phyloP scores from a whole-genome alignment of 1,140 invertebrate species.

The Augochlora pura region DNA sequence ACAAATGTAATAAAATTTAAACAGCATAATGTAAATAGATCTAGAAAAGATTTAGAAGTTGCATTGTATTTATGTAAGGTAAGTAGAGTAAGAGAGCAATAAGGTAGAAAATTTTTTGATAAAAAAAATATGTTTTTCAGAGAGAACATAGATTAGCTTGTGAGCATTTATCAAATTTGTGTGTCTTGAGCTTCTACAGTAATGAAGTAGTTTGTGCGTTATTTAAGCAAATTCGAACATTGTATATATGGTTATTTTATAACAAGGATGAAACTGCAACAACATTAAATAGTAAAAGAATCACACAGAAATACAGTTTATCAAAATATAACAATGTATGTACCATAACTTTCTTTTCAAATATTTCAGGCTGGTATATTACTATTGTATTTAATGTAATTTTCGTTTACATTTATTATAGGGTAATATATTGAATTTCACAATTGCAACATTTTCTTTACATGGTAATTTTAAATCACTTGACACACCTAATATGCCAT shows the following conservation, averaged over 20 bases:
- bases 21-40: constrained; percentile 75
- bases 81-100: constrained; percentile 40
- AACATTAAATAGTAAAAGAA: constrained; percentile 79
- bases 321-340: constrained; percentile 75
- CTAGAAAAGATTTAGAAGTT: constrained; percentile 78
- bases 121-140: constrained; percentile 69
- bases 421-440: constrained; percentile 79
- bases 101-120: constrained; percentile 1
- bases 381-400: constrained; percentile 30
- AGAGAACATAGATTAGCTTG: constrained; percentile 82
- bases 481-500: constrained; percentile 76
- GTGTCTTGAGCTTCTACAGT: constrained; percentile 82
- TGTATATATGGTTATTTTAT: constrained; percentile 82
- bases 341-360: background rate
- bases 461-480: constrained; percentile 74
- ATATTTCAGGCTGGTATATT: constrained; percentile 16
- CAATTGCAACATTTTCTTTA: constrained; percentile 72
- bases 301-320: constrained; percentile 81
- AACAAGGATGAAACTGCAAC: constrained; percentile 76
- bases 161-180: constrained; percentile 86
- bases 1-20: constrained; percentile 75
- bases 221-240: constrained; percentile 78
- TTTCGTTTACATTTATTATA: constrained; percentile 64
- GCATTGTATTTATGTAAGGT: constrained; percentile 81
- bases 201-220: constrained; percentile 80